A percentile compares a stretch with the other conserved stretches of the same genome.
These are phyloP conservation scores for Gnathonemus echidnorhynchus DNA, from an alignment of 2,113 vertebrate genomes.

Conservation along the genomic window DNA sequence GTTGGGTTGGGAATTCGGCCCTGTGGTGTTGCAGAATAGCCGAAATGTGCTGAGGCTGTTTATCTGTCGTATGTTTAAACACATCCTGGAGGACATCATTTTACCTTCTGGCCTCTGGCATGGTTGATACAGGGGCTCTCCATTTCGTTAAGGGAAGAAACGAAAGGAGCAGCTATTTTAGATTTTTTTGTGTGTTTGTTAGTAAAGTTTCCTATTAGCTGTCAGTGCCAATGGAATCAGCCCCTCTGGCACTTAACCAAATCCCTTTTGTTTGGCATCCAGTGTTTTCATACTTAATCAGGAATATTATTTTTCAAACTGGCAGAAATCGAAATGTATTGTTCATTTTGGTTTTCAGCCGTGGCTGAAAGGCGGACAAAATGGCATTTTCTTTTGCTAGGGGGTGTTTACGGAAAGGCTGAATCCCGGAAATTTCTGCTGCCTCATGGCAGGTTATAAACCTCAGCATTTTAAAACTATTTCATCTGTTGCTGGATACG, in stretches of 20 bases:
- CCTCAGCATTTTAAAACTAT: neutral
- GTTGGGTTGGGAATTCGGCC: neutral
- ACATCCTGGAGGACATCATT: neutral
- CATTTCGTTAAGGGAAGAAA: neutral
- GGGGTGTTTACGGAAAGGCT: neutral
- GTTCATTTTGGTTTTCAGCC: neutral
- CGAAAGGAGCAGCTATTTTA: neutral
- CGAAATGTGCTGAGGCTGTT: neutral
- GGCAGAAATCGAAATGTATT: neutral
- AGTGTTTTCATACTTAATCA: neutral
- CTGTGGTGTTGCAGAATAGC: neutral
- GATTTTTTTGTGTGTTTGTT: neutral
- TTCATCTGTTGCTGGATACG: neutral
- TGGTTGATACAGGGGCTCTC: neutral
- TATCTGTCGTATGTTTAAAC: neutral
- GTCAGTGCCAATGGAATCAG: neutral
- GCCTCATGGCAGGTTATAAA: neutral
- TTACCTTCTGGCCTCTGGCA: neutral
- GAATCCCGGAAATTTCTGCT: neutral
- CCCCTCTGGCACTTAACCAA: neutral
- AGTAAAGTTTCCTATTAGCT: neutral
- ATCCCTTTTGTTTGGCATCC: neutral
- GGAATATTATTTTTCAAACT: constrained; percentile 3
- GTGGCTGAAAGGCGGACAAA: neutral
- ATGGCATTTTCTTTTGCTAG: neutral